Conservation (phyloP, 2,797 vertebrate genomes). For the Cuniculus paca region DNA sequence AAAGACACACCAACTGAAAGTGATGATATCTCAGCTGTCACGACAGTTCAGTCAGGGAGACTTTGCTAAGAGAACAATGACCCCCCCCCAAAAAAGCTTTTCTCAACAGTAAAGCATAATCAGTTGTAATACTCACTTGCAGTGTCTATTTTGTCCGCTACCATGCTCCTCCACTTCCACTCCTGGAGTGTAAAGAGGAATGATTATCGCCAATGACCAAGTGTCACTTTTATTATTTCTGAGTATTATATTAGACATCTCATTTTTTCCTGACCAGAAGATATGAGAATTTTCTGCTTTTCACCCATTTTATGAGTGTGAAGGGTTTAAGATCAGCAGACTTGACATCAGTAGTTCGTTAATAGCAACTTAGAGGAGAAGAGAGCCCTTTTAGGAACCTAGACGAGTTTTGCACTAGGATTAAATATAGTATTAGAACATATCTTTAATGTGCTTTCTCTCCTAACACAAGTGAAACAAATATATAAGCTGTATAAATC, state of each 20-base stretch:
- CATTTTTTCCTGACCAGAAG: not conserved
- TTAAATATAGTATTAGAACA: slow-evolving; percentile 26
- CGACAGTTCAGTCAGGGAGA: not conserved
- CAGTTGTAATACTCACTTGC: not conserved
- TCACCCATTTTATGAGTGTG: not conserved
- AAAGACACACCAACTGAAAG: slow-evolving; percentile 4
- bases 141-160: not conserved
- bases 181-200: not conserved
- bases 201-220: not conserved
- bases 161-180: not conserved
- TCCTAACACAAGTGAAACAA: not conserved
- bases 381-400: not conserved
- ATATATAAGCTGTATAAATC: not conserved
- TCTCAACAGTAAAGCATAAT: not conserved
- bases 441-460: not conserved
- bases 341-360: not conserved
- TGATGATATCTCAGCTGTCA: not conserved
- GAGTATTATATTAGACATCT: not conserved
- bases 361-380: not conserved
- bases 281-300: not conserved
- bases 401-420: not conserved
- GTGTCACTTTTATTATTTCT: not conserved
- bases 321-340: not conserved
- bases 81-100: not conserved
- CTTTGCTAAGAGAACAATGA: slow-evolving; percentile 1